Percentiles rank a stretch among this genome's conserved stretches.
Conservation (phyloP, 2,113 vertebrate species). For the Aptenodytes patagonicus region DNA sequence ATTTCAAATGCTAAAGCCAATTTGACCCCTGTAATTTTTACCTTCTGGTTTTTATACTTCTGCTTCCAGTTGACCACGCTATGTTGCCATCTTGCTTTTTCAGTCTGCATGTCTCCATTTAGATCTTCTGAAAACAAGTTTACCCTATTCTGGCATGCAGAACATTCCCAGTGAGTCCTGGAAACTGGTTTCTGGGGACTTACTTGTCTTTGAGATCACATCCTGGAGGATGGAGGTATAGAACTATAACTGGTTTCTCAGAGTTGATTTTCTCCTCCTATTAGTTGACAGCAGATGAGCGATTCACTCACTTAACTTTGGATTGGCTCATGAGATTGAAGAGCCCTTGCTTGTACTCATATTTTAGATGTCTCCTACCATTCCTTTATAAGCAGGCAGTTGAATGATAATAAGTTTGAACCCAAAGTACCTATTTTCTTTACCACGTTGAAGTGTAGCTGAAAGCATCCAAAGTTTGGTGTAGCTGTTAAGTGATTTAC, state of each 20-base stretch:
- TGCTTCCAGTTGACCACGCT: background rate
- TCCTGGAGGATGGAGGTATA: background rate
- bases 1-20: background rate
- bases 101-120: background rate
- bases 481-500: background rate
- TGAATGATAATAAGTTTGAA: conserved; percentile 8
- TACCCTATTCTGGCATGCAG: background rate
- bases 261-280: conserved; percentile 35
- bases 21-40: background rate
- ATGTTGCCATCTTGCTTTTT: background rate
- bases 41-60: background rate
- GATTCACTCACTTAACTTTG: conserved; percentile 39
- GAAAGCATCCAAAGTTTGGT: background rate
- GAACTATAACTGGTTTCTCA: conserved; percentile 37
- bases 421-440: background rate
- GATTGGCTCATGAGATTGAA: conserved; percentile 45
- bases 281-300: background rate
- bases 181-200: background rate
- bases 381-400: background rate
- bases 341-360: background rate
- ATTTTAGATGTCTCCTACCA: background rate
- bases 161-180: background rate
- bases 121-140: background rate
- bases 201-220: conserved; percentile 11
- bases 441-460: background rate